Conservation (phyloP, 1,140 invertebrate species). For the Drosophila asahinai region DNA sequence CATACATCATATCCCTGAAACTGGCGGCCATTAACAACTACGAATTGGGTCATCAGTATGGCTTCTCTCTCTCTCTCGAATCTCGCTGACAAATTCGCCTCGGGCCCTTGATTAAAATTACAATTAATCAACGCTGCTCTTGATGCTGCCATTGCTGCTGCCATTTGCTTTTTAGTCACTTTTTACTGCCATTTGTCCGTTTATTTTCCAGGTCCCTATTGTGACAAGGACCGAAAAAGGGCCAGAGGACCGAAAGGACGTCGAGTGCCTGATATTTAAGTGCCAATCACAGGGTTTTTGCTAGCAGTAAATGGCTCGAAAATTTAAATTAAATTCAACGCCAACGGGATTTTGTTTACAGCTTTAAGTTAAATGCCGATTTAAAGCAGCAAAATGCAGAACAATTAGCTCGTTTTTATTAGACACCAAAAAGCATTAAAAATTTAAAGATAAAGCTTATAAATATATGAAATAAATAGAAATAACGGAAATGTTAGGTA, state of each 20-base stretch:
- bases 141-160: constrained; percentile 19
- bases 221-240: constrained; percentile 15
- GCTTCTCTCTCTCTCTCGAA: neutral
- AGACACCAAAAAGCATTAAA: neutral
- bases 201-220: constrained; percentile 37
- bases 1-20: constrained; percentile 62
- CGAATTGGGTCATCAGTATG: constrained; percentile 62
- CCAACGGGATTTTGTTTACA: constrained; percentile 1
- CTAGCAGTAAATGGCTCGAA: constrained; percentile 6
- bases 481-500: neutral
- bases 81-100: constrained; percentile 39
- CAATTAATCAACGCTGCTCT: constrained; percentile 67
- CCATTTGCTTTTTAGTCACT: constrained; percentile 42
- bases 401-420: neutral
- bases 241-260: constrained; percentile 1
- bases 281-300: constrained; percentile 48
- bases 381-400: constrained; percentile 6
- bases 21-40: constrained; percentile 53
- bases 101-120: constrained; percentile 58
- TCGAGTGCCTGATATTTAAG: constrained; percentile 27
- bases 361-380: constrained; percentile 2
- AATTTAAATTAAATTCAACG: constrained; percentile 35
- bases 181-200: constrained; percentile 43
- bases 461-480: neutral
- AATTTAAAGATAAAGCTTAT: neutral